Conservation (phyloP, 2,888 invertebrate genomes). For the Coleophora flavipennella region DNA sequence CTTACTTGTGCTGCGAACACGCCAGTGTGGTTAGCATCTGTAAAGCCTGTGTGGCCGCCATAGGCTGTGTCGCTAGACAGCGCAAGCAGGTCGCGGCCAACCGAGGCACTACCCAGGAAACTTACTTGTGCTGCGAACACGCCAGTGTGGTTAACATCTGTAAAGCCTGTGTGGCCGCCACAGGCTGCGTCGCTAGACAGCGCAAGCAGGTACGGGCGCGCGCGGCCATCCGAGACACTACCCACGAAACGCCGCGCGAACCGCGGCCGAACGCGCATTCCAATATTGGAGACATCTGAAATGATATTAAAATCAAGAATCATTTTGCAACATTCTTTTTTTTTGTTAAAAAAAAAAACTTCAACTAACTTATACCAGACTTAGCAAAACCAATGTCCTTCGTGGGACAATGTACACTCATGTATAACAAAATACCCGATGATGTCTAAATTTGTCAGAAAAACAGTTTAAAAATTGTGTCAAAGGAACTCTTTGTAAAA, state of each 20-base stretch:
- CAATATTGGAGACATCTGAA: slow-evolving; percentile 47
- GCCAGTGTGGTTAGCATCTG: slow-evolving; percentile 16
- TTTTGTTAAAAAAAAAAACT: too few relatives aligned
- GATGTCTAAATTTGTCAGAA: too few relatives aligned
- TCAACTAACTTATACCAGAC: too few relatives aligned
- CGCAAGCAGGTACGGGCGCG: slow-evolving; percentile 43
- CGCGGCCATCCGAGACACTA: slow-evolving; percentile 37
- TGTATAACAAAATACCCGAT: too few relatives aligned
- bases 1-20: slow-evolving; percentile 31
- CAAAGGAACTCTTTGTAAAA: too few relatives aligned
- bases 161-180: slow-evolving; percentile 17
- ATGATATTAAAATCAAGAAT: too few relatives aligned
- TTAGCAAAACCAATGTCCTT: too few relatives aligned
- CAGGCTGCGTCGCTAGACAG: slow-evolving; percentile 30
- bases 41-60: not conserved
- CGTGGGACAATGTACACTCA: too few relatives aligned
- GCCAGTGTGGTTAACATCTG: slow-evolving; percentile 23
- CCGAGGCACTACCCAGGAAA: not conserved
- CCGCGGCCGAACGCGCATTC: slow-evolving; percentile 47
- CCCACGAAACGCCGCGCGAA: slow-evolving; percentile 47
- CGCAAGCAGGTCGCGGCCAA: not conserved
- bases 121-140: slow-evolving; percentile 19
- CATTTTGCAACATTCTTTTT: too few relatives aligned
- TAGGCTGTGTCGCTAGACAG: not conserved
- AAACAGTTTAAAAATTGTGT: too few relatives aligned